Conservation (phyloP, 2,888 invertebrate genomes). For the Drosophila vallismaia region DNA sequence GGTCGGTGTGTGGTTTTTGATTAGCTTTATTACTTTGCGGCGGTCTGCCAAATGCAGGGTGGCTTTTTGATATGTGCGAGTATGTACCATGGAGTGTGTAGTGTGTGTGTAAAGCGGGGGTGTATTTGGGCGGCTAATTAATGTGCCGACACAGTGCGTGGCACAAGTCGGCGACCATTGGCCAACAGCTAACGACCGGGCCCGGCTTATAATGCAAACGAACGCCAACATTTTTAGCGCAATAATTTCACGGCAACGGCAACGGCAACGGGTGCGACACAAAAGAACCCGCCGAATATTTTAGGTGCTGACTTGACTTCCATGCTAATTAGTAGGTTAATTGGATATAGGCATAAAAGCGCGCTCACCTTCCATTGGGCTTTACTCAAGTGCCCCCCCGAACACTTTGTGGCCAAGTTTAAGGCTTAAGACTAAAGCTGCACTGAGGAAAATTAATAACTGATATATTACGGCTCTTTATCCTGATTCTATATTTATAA, state of each 20-base stretch:
- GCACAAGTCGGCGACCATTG: conserved; percentile 30
- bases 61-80: not conserved
- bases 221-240: conserved; percentile 43
- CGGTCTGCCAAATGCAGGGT: conserved; percentile 25
- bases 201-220: conserved; percentile 41
- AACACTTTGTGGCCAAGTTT: conserved; percentile 43
- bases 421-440: conserved; percentile 52
- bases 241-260: conserved; percentile 36
- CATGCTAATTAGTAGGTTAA: conserved; percentile 79
- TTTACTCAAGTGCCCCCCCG: conserved; percentile 12
- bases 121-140: conserved; percentile 64
- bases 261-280: conserved; percentile 13
- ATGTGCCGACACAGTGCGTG: conserved; percentile 63
- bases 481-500: too few species aligned
- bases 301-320: conserved; percentile 58
- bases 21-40: conserved; percentile 78
- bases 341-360: conserved; percentile 66
- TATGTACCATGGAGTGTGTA: not conserved
- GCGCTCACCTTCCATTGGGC: conserved; percentile 23
- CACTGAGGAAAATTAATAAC: not conserved
- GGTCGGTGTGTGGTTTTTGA: conserved; percentile 69
- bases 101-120: conserved; percentile 2
- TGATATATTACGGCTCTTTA: too few species aligned
- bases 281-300: conserved; percentile 47
- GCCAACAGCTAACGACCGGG: not conserved